Base-by-base conservation (phyloP, 2,888 invertebrate species). In the Thereva nobilitata region DNA sequence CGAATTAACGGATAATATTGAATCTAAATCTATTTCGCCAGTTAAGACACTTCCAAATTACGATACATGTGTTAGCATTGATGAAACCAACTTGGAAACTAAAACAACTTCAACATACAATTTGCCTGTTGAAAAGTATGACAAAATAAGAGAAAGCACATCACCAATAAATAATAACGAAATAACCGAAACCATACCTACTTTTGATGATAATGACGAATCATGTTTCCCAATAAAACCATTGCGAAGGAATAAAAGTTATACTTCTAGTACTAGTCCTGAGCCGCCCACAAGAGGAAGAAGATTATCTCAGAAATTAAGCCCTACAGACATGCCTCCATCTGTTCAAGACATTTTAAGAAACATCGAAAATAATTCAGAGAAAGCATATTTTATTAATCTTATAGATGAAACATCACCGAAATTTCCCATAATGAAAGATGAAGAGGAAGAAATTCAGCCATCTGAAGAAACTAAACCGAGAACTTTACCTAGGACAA, bases 331-430 rank as follows among this genome's bases (percentile, higher is more conserved):
- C 65, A 79, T 80, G 76, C 73, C 79, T 1, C 80, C 80, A 2
- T 80, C 80, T 1, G 77, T 80, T 0, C 80, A 80, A 68, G 80
- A 80, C 55, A 67, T 79, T 12, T 44, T 80, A 35, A 72, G 74
- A 0, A 72, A 74, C 53, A 71, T 71, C n/a, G n/a, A 41, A 47
- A 45, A n/a, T 41, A 47, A 40, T 40, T 23, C 23, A 23, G 41
- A 49, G 34, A 45, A 40, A 10, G 54, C 54, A 38, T 64, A 64
- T 23, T 64, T 64, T 12, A 34, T 53, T 4, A 23, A 47, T n/a
- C 5, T 56, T 10, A 56, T 50, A 8, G 59, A 66, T 44, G 35
- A 34, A 35, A 23, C 40, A n/a, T 4, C 40, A 44, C 37, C 23
- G 3, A 67, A 61, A 54, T 67, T 67, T 54, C 67, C 67, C 10